Conservation (phyloP, 2,888 invertebrate species). For the Cephus pulcher region DNA sequence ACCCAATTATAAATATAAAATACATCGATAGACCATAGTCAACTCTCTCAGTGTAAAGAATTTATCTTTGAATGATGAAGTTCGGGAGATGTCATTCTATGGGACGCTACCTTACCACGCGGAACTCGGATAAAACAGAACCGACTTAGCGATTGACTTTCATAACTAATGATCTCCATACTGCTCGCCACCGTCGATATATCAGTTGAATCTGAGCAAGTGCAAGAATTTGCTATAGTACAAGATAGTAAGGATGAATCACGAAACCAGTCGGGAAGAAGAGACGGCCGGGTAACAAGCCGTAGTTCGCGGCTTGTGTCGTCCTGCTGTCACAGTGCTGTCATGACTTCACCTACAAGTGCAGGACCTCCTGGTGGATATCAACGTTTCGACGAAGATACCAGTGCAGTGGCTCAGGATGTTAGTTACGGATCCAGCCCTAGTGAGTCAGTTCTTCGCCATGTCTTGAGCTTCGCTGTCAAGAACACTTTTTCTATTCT, state of each 20-base stretch:
- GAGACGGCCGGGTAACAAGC: not conserved
- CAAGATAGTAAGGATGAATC: not conserved
- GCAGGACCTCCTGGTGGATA: constrained; percentile 45
- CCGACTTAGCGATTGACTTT: too few relatives aligned
- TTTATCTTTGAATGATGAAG: too few relatives aligned
- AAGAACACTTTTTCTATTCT: not conserved
- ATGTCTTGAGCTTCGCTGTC: not conserved
- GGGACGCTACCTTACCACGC: too few relatives aligned
- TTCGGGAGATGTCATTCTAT: too few relatives aligned
- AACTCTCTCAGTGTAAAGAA: too few relatives aligned
- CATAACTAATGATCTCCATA: too few relatives aligned
- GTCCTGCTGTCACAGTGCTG: not conserved
- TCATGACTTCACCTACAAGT: constrained; percentile 42
- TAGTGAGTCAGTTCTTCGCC: constrained; percentile 41
- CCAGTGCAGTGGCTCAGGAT: constrained; percentile 43
- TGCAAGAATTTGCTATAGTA: too few relatives aligned
- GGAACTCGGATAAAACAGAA: too few relatives aligned
- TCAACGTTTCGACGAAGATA: constrained; percentile 54
- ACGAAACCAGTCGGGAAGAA: not conserved
- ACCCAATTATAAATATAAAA: too few relatives aligned
- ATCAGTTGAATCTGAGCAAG: too few relatives aligned
- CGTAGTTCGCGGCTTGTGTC: not conserved
- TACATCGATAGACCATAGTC: too few relatives aligned
- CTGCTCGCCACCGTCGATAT: too few relatives aligned
- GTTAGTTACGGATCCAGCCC: constrained; percentile 46